phyloP scores from a whole-genome alignment of 1,140 invertebrate species.

The Diorhabda elongata region DNA sequence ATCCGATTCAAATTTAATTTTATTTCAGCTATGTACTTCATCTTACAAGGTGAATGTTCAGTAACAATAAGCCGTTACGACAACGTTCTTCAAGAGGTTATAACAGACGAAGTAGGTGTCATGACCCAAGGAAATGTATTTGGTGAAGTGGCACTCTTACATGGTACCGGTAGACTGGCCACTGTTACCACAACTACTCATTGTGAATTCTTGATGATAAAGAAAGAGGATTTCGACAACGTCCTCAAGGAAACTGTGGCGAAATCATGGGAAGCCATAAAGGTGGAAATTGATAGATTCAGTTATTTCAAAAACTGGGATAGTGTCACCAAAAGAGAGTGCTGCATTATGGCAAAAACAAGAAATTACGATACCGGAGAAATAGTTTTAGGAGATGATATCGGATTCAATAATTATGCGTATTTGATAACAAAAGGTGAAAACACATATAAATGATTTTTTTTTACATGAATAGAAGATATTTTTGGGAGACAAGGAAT shows the following conservation, averaged over 20 bases:
- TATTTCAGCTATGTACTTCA: slow-evolving; percentile 48
- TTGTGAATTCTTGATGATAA: slow-evolving; percentile 37
- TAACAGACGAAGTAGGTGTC: slow-evolving; percentile 37
- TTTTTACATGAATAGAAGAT: too few relatives aligned
- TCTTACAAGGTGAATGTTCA: slow-evolving; percentile 54
- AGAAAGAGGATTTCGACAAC: slow-evolving; percentile 52
- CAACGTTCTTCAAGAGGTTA: slow-evolving; percentile 49
- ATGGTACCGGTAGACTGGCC: slow-evolving; percentile 54
- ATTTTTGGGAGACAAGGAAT: too few relatives aligned
- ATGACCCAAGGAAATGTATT: slow-evolving; percentile 48
- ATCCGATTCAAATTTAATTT: not conserved
- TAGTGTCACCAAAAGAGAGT: slow-evolving; percentile 55
- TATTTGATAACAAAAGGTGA: slow-evolving; percentile 60
- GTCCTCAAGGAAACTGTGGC: slow-evolving; percentile 55
- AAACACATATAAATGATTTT: too few relatives aligned
- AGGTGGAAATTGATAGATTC: slow-evolving; percentile 54
- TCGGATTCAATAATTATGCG: slow-evolving; percentile 58
- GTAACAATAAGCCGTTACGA: slow-evolving; percentile 52
- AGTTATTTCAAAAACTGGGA: slow-evolving; percentile 62
- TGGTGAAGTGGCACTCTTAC: slow-evolving; percentile 59
- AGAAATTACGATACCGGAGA: slow-evolving; percentile 54
- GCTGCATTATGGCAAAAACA: slow-evolving; percentile 57
- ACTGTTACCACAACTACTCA: slow-evolving; percentile 52
- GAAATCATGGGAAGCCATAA: slow-evolving; percentile 57
- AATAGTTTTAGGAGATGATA: slow-evolving; percentile 59